These are phyloP conservation scores for Cercocebus atys DNA, from an alignment of 2,113 vertebrate genomes.

Conservation along the genomic window DNA sequence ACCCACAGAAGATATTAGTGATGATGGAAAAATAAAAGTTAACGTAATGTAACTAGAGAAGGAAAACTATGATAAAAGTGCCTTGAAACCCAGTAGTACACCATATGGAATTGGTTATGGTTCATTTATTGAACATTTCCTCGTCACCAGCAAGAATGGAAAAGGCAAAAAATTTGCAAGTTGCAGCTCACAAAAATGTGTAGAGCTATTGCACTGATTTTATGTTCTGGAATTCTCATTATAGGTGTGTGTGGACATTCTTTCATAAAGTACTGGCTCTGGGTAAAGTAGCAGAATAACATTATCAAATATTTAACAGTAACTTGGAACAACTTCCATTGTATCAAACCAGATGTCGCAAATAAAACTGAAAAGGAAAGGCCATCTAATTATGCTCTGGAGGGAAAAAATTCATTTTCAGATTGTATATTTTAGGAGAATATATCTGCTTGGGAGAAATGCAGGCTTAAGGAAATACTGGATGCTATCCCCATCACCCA, in stretches of 20 bases:
- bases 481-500: not conserved
- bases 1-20: not conserved
- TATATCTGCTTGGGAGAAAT: conserved; percentile 25
- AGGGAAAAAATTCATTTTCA: not conserved
- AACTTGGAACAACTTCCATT: not conserved
- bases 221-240: conserved; percentile 13
- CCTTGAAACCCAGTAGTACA: not conserved
- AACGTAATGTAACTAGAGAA: not conserved
- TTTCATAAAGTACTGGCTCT: not conserved
- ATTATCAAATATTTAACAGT: conserved; percentile 22
- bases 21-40: not conserved
- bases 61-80: not conserved
- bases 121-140: conserved; percentile 33
- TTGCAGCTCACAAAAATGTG: not conserved
- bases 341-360: not conserved
- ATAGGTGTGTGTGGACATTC: not conserved
- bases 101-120: not conserved
- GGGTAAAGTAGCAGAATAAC: not conserved
- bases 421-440: not conserved
- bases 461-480: not conserved
- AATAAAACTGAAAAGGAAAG: conserved; percentile 8
- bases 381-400: not conserved
- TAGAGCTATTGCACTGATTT: not conserved
- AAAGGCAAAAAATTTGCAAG: not conserved
- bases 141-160: not conserved